Evolutionary conservation across 2,797 vertebrate species (phyloP).

Genomic region (Steatocranus sp.): DNA sequence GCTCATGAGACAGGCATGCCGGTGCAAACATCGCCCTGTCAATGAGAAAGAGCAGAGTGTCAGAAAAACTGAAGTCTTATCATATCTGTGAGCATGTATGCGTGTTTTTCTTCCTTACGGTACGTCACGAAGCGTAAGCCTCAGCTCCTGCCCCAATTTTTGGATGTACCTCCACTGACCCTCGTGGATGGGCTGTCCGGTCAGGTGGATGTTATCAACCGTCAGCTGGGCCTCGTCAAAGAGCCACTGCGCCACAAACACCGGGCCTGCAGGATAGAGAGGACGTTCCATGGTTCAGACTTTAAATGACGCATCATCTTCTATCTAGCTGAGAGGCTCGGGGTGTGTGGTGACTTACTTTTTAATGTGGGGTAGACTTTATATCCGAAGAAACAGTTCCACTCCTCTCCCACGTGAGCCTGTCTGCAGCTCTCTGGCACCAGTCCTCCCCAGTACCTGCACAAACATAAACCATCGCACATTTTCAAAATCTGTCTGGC

Average conservation of each 20-base stretch:
- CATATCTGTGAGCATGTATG: slow-evolving; percentile 1
- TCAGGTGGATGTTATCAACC: slow-evolving; percentile 88
- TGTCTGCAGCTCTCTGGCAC: slow-evolving; percentile 89
- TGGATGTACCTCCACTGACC: slow-evolving; percentile 95
- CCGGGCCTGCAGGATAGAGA: slow-evolving; percentile 75
- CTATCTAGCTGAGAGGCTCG: background rate
- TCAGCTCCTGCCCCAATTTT: slow-evolving; percentile 85
- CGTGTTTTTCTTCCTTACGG: slow-evolving; percentile 25
- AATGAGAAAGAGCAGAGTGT: background rate
- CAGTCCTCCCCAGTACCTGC: slow-evolving; percentile 87
- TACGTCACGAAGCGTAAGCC: slow-evolving; percentile 79
- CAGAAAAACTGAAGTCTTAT: background rate
- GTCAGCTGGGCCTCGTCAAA: slow-evolving; percentile 94
- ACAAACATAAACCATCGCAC: background rate
- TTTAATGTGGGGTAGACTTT: slow-evolving; percentile 88
- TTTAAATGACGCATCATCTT: background rate
- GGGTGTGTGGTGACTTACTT: slow-evolving; percentile 75
- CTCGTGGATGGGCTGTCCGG: slow-evolving; percentile 88
- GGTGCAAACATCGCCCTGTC: slow-evolving; percentile 90
- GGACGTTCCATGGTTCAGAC: background rate
- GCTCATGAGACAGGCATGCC: slow-evolving; percentile 90
- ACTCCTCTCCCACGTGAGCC: slow-evolving; percentile 87
- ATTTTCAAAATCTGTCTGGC: background rate
- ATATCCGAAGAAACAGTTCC: slow-evolving; percentile 96
- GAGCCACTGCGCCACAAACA: slow-evolving; percentile 95